A percentile compares a stretch with the other conserved stretches of the same genome.
These are phyloP conservation scores for Pipa parva DNA, from an alignment of 2,113 vertebrate species.

Conservation along the genomic window DNA sequence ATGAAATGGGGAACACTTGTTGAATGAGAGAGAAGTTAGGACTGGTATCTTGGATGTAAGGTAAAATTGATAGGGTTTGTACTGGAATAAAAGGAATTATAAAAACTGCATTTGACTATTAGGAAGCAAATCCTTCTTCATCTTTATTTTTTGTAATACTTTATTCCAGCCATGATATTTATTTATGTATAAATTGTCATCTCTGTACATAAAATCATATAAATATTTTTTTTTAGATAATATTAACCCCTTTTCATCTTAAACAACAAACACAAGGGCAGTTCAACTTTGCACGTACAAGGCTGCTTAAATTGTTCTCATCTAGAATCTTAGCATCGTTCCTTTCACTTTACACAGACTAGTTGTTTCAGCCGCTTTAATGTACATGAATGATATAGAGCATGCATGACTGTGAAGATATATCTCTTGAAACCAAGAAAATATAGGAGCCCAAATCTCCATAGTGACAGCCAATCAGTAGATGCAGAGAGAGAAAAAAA, in stretches of 20 bases:
- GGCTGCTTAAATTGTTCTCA: background rate
- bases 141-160: background rate
- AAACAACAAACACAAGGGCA: background rate
- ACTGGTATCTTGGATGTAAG: too few relatives aligned
- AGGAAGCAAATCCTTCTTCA: background rate
- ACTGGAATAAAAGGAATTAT: background rate
- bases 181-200: background rate
- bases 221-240: background rate
- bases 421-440: slow-evolving; percentile 35
- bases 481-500: slow-evolving; percentile 1
- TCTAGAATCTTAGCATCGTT: background rate
- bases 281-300: background rate
- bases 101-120: background rate
- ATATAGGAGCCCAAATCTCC: slow-evolving; percentile 39
- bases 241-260: background rate
- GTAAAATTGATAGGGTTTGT: too few relatives aligned
- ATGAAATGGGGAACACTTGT: too few relatives aligned
- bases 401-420: slow-evolving; percentile 12
- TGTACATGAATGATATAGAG: slow-evolving; percentile 18
- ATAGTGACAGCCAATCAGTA: slow-evolving; percentile 42
- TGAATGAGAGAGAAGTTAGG: too few relatives aligned
- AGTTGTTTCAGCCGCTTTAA: slow-evolving; percentile 32
- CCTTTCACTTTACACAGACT: background rate
- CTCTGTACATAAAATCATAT: background rate
- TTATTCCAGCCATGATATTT: background rate